Evolutionary conservation across 2,797 vertebrate genomes (phyloP), one percentile per base, ranked within the genome.

Genomic region (Parauchenoglanis ngamensis): DNA sequence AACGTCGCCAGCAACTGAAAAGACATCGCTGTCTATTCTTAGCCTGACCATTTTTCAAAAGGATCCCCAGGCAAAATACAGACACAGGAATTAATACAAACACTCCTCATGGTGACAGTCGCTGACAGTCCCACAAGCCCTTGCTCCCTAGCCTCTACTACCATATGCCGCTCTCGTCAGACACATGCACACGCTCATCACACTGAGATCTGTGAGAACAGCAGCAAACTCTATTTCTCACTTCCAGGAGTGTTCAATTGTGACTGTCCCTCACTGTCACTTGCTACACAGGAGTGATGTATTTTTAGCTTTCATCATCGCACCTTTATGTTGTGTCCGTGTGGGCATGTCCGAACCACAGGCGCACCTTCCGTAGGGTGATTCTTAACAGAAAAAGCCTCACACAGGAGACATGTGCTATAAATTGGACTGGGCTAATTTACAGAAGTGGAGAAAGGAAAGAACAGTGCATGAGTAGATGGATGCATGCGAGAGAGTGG

Each of bases 161-260:
- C 92, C 90, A 89, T 89, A 90, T 87, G 90, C 92, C 85, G 90
- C 91, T 91, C 84, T 52, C 31, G 44, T 54, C 87, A 84, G 70
- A 84, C 70, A 67, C 59, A n/a, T 40, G 28, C 80, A 84, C 87
- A 56, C 72, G 76, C 88, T 80, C 63, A 13, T 63, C 82, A 83
- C 68, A 57, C 87, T 25, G 6, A 52, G 83, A 90, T 90, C 88
- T 87, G 87, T 86, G 79, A 89, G 92, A 93, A 95, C 92, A 94
- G 86, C 88, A 89, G 83, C 94, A 95, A 95, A 94, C 92, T 94
- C 94, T 92, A 94, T 94, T 96, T 96, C 94, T 94, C 96, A 96
- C 95, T 92, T 96, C 92, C 77, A 76, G 91, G 94, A 95, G 95
- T 96, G 96, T 96, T 93, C 94, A 92, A 96, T 96, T 95, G 92